Percentiles rank a stretch among this genome's conserved stretches.
Evolutionary conservation across 2,797 vertebrate species (phyloP).

Genomic region (Gymnoscopelus braueri): DNA sequence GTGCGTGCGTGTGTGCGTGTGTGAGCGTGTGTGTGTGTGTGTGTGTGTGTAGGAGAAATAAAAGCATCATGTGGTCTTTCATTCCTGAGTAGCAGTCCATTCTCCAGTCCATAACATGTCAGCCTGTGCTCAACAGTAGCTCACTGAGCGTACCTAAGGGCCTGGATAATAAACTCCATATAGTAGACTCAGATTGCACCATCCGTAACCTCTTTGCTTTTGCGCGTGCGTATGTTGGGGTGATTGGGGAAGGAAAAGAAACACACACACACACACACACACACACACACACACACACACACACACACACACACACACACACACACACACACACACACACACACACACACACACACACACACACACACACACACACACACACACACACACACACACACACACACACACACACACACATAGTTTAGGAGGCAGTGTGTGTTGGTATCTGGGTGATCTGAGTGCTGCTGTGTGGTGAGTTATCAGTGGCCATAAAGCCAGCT

Average conservation of each 20-base stretch:
- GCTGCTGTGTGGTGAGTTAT: slow-evolving; percentile 43
- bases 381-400: no score
- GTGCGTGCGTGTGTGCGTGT: slow-evolving; percentile 13
- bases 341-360: slow-evolving; percentile 16
- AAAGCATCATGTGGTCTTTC: slow-evolving; percentile 54
- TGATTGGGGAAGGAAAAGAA: slow-evolving; percentile 34
- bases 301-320: neutral
- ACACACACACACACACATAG: no score
- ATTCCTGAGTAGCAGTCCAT: slow-evolving; percentile 64
- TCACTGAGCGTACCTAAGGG: slow-evolving; percentile 37
- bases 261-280: slow-evolving; percentile 11
- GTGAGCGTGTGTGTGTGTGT: slow-evolving; percentile 27
- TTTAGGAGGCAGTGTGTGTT: no score
- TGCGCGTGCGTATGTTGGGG: no score
- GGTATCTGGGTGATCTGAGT: slow-evolving; percentile 45
- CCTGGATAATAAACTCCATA: slow-evolving; percentile 48
- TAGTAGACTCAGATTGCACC: slow-evolving; percentile 15
- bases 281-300: slow-evolving; percentile 15
- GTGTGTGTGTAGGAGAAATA: slow-evolving; percentile 44
- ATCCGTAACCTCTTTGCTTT: slow-evolving; percentile 7
- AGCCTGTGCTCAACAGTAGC: slow-evolving; percentile 33
- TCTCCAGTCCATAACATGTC: slow-evolving; percentile 55
- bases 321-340: neutral
- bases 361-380: no score
- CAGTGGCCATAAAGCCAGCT: slow-evolving; percentile 39